Base-by-base conservation (phyloP, 2,113 vertebrate species). In the Saguinus midas region DNA sequence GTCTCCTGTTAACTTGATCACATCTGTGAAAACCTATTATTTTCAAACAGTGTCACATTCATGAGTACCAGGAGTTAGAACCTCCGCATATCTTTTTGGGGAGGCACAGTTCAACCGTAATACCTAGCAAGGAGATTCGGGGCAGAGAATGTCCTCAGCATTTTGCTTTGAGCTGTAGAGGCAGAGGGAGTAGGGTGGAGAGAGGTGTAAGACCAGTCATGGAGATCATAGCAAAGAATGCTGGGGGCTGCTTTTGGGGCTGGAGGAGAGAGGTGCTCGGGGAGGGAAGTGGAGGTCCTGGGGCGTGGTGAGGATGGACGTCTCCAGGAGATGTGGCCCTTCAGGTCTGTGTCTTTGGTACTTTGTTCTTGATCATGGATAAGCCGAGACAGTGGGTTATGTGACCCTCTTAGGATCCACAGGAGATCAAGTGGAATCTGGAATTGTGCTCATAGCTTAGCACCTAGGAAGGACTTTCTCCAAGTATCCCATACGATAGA, bases 31-130 rank as follows among this genome's bases (percentile, higher is more conserved):
- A 27, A 64, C 8, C 85, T 82, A 32, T 64, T 64, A 8, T 76
- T 75, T 94, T 25, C 84, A 90, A 87, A 50, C 48, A 90, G 91
- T 27, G 17, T 70, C 83, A 61, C 50, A 32, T 61, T 70, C 83
- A 68, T 55, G 37, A 37, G n/a, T 37, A 27, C 8, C 35, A 18
- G 84, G 35, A 21, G 25, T 73, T 70, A 66, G 35, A 48, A 7
- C 35, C 52, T 18, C 84, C 35, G 35, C 17, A 4, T 61, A 27
- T 40, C 43, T 70, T 81, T 86, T 86, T 35, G 17, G 35, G 40
- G 37, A 52, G 25, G 18, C n/a, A 35, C 1, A 27, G 12, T 75
- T 90, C 9, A 45, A 32, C 23, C 35, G 0, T 16, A 27, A 45
- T 61, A 43, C 14, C 17, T 21, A 43, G 6, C 25, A n/a, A 55